These are phyloP conservation scores for Etheostoma perlongum DNA, from an alignment of 2,797 vertebrate species.

Conservation along the genomic window DNA sequence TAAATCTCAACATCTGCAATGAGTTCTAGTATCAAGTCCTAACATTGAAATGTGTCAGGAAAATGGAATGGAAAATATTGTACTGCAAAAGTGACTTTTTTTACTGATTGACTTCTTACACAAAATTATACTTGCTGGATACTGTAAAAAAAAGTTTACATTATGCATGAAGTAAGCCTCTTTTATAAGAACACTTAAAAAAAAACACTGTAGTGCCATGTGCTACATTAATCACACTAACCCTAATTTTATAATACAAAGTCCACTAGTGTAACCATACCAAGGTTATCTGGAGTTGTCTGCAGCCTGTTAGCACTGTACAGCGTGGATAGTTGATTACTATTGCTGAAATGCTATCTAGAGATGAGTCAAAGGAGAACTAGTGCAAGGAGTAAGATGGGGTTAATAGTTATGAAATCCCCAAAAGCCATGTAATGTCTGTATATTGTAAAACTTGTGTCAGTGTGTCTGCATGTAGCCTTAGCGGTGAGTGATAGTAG, in stretches of 20 bases:
- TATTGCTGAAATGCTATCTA: slow-evolving; percentile 17
- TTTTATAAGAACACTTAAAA: not conserved
- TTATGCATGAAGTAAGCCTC: not conserved
- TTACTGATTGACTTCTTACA: not conserved
- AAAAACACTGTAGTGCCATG: not conserved
- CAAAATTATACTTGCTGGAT: not conserved
- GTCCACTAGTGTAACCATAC: slow-evolving; percentile 42
- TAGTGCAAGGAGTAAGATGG: not conserved
- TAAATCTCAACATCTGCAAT: not conserved
- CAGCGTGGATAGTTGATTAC: slow-evolving; percentile 35
- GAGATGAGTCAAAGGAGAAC: slow-evolving; percentile 1
- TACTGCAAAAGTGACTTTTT: no score
- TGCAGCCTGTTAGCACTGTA: slow-evolving; percentile 31
- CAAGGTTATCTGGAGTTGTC: slow-evolving; percentile 67
- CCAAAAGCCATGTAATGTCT: not conserved
- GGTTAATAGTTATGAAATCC: not conserved
- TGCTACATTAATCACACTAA: slow-evolving; percentile 30
- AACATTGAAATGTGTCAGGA: not conserved
- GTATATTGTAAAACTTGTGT: slow-evolving; percentile 1
- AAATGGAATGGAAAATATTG: not conserved
- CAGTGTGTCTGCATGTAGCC: slow-evolving; percentile 9
- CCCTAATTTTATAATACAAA: slow-evolving; percentile 50
- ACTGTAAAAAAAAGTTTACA: not conserved
- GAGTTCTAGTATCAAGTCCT: not conserved
- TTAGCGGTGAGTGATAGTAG: slow-evolving; percentile 47